phyloP scores from a whole-genome alignment of 2,888 invertebrate genomes.

The Galeopsomyia nigrocyanea region DNA sequence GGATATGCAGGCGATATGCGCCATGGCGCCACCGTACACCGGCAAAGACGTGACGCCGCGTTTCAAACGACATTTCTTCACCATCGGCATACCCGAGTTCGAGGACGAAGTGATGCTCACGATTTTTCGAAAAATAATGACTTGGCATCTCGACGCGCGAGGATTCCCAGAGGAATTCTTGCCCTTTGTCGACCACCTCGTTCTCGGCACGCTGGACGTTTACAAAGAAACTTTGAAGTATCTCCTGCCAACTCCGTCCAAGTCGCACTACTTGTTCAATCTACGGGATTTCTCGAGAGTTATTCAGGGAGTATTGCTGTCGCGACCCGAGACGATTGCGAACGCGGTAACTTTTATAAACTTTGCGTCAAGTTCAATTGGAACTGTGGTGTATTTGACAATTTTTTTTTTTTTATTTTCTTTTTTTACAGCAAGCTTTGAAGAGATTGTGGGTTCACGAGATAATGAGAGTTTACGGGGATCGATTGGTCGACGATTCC shows the following conservation, averaged over 20 bases:
- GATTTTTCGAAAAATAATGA: conserved; percentile 89
- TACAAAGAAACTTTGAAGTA: conserved; percentile 85
- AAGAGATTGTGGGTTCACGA: conserved; percentile 96
- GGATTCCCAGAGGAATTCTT: conserved; percentile 93
- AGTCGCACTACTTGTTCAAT: conserved; percentile 96
- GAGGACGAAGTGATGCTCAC: conserved; percentile 85
- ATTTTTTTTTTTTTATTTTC: conserved; percentile 28
- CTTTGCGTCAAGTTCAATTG: not conserved
- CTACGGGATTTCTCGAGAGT: conserved; percentile 93
- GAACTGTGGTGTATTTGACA: not conserved
- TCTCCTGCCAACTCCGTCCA: conserved; percentile 91
- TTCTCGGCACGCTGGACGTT: conserved; percentile 85
- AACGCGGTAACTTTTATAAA: conserved; percentile 71
- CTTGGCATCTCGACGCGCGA: conserved; percentile 93
- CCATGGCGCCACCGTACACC: conserved; percentile 88
- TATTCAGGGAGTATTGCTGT: conserved; percentile 90
- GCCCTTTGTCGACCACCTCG: conserved; percentile 87
- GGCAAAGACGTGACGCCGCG: conserved; percentile 87
- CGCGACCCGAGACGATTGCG: conserved; percentile 89
- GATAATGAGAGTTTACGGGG: conserved; percentile 91
- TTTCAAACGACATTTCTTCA: conserved; percentile 86
- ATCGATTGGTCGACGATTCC: conserved; percentile 86
- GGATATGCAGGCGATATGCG: conserved; percentile 90
- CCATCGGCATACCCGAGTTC: conserved; percentile 90
- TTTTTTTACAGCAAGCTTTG: conserved; percentile 76